Conservation (phyloP, 2,797 vertebrate genomes). For the Gallinago solitaria region DNA sequence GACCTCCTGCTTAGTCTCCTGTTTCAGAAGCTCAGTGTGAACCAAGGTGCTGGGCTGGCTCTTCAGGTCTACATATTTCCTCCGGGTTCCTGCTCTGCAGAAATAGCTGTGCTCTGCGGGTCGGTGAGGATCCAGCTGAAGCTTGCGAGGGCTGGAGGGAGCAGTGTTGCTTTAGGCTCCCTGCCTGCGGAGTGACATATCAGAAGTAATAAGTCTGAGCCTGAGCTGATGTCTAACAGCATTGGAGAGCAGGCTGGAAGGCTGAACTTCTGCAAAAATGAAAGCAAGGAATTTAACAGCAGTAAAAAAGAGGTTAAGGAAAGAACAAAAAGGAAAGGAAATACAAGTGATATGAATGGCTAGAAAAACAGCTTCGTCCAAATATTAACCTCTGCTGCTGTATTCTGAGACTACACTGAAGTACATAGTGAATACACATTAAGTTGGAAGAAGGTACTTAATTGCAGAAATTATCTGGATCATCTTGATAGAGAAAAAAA, state of each 20-base stretch:
- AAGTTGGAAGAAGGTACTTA: neutral
- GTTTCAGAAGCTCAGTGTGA: neutral
- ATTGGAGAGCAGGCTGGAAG: neutral
- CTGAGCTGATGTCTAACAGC: slow-evolving; percentile 49
- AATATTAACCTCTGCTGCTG: slow-evolving; percentile 3
- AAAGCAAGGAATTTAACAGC: slow-evolving; percentile 62
- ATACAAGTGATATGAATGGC: slow-evolving; percentile 33
- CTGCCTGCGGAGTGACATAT: slow-evolving; percentile 61
- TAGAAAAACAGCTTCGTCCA: neutral
- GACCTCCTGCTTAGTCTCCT: neutral
- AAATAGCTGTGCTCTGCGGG: neutral
- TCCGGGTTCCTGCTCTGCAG: neutral
- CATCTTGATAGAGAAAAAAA: neutral
- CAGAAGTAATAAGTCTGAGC: slow-evolving; percentile 68
- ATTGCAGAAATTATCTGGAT: slow-evolving; percentile 6
- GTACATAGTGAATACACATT: neutral
- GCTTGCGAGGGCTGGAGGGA: slow-evolving; percentile 51
- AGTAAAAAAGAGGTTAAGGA: slow-evolving; percentile 60
- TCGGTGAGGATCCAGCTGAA: slow-evolving; percentile 45
- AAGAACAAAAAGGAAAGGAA: slow-evolving; percentile 55
- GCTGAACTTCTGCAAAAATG: slow-evolving; percentile 54
- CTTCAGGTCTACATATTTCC: neutral
- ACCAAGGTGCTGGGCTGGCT: neutral
- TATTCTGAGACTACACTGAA: neutral
- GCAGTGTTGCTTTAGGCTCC: slow-evolving; percentile 65